Conservation (phyloP, 2,797 vertebrate genomes). For the Amblyopsis hoosieri region DNA sequence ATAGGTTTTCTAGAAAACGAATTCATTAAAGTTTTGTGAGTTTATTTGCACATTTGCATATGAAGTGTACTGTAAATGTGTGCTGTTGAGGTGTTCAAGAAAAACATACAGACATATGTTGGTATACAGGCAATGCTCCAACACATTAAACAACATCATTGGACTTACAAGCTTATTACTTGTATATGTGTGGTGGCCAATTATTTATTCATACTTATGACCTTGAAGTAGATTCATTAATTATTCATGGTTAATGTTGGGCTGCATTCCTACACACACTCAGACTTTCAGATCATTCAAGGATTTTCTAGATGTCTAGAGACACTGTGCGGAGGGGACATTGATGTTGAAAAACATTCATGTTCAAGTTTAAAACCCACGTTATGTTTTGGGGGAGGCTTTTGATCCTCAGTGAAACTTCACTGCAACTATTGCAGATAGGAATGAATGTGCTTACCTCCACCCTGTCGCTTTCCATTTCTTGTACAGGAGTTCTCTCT, state of each 20-base stretch:
- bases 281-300: too few relatives aligned
- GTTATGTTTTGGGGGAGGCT: too few relatives aligned
- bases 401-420: too few relatives aligned
- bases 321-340: too few relatives aligned
- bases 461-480: too few relatives aligned
- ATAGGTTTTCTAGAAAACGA: constrained; percentile 16
- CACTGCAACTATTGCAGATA: too few relatives aligned
- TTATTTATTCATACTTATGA: constrained; percentile 68
- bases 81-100: constrained; percentile 3
- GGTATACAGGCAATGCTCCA: constrained; percentile 8
- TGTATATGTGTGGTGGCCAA: constrained; percentile 36
- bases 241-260: background rate
- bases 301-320: too few relatives aligned
- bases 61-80: constrained; percentile 14
- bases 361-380: too few relatives aligned
- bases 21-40: constrained; percentile 22
- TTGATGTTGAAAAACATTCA: too few relatives aligned
- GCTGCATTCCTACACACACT: too few relatives aligned
- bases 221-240: constrained; percentile 52
- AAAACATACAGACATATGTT: background rate
- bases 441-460: too few relatives aligned
- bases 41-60: constrained; percentile 17
- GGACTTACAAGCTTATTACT: constrained; percentile 49
- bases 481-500: too few relatives aligned
- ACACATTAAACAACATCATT: constrained; percentile 41